Conservation (phyloP, 2,888 invertebrate genomes). For the Pteria penguin region DNA sequence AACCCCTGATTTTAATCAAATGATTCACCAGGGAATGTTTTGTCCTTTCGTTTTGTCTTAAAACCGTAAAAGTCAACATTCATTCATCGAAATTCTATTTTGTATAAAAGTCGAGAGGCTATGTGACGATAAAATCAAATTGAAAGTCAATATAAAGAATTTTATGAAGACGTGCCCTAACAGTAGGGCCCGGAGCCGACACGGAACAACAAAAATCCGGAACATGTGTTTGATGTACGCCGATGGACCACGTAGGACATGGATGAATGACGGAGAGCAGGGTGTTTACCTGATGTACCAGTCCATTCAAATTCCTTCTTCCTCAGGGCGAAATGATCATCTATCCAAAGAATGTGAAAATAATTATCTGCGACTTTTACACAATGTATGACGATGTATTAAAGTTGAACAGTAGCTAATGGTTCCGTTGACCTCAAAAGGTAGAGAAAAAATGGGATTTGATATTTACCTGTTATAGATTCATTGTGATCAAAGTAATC, state of each 20-base stretch:
- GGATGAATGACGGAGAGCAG: no score
- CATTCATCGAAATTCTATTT: constrained; percentile 10
- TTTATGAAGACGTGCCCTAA: constrained; percentile 23
- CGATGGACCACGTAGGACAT: constrained; percentile 4
- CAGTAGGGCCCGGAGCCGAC: constrained; percentile 20
- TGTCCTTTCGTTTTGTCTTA: constrained; percentile 9
- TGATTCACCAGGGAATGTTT: not conserved
- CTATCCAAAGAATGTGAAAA: constrained; percentile 21
- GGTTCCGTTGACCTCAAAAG: no score
- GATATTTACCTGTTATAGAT: constrained; percentile 19
- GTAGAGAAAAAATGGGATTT: constrained; percentile 13
- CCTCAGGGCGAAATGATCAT: constrained; percentile 8
- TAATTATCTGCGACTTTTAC: no score
- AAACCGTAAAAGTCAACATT: constrained; percentile 25
- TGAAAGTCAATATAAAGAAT: constrained; percentile 19
- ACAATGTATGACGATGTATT: no score
- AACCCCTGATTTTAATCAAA: not conserved
- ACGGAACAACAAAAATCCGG: constrained; percentile 4
- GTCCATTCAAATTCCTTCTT: constrained; percentile 9
- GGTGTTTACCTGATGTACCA: not conserved
- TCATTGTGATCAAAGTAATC: constrained; percentile 12
- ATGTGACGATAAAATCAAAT: constrained; percentile 12
- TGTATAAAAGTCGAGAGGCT: constrained; percentile 16
- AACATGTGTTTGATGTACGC: constrained; percentile 22
- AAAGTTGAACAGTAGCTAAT: no score